phyloP scores from a whole-genome alignment of 2,888 invertebrate genomes.

The Polymixis flavicincta region DNA sequence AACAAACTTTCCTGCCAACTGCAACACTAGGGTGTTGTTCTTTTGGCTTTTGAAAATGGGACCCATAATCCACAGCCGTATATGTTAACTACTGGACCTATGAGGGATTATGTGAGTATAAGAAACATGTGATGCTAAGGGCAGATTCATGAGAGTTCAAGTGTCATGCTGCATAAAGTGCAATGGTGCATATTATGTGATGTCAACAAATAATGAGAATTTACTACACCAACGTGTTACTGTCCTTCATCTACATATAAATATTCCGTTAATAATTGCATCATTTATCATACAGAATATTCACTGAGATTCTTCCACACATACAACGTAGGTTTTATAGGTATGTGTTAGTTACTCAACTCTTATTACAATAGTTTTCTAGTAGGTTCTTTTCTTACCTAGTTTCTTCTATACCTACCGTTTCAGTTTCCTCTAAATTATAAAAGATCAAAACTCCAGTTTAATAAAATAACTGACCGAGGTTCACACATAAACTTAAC shows the following conservation, averaged over 20 bases:
- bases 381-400: too few species aligned
- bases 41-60: background rate
- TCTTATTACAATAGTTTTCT: background rate
- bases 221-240: background rate
- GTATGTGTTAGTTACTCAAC: background rate
- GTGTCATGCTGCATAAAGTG: background rate
- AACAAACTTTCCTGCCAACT: background rate
- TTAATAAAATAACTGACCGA: background rate
- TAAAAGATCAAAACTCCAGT: background rate
- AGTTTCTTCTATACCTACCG: background rate
- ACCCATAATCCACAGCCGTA: background rate
- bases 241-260: background rate
- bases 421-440: background rate
- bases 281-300: background rate
- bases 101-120: background rate
- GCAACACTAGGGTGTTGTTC: too few species aligned
- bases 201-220: background rate
- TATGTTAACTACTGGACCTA: background rate
- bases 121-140: slow-evolving; percentile 3
- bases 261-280: background rate
- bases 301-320: background rate
- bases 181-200: slow-evolving; percentile 6
- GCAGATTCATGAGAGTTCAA: slow-evolving; percentile 7
- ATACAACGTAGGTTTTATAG: background rate
- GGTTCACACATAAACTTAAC: background rate